Evolutionary conservation across 2,113 vertebrate genomes (phyloP), one percentile per base, ranked within the genome.

Genomic region (Nerophis lumbriciformis): DNA sequence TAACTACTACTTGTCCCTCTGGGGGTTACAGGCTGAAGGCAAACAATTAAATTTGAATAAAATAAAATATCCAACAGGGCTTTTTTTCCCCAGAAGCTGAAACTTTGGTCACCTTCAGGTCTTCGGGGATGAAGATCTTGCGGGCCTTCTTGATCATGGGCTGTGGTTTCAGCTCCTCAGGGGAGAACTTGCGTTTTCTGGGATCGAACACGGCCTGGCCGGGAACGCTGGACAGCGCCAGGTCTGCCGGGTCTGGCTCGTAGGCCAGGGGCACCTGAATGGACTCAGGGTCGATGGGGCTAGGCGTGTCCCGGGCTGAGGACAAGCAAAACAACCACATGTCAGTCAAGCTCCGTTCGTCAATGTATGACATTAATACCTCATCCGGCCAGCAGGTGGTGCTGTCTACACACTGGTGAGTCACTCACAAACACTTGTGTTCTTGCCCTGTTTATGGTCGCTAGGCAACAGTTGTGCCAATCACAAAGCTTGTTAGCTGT

Each of bases 91-190:
- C 28, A 28, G 28, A 28, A 28, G 28, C 28, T 28, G 28, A 28
- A 28, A 28, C 1, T 28, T 28, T 28, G 55, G 47, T 58, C 91
- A 98, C 97, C 97, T 99, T 99, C 88, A 98, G 83, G 81, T 95
- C 95, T 0, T 98, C 96, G 0, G 97, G 94, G 67, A 98, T 98
- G 88, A 99, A 98, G 80, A 98, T 85, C 85, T 99, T 99, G 63
- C 95, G 94, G 14, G 96, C 97, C 72, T 99, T 99, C 86, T 99
- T 99, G 82, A 99, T 98, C 95, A 98, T 98, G 9, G 97, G 96
- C 82, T 98, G 96, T 0, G 96, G 96, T 72, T 98, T 98, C 76
- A 99, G 93, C 86, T 99, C 97, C 68, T 99, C 97, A 4, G 94
- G 93, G 0, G 92, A 93, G 87, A 99, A 99, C 66, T 98, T 99